Evolutionary conservation across 2,888 invertebrate species (phyloP), one percentile per base, ranked within the genome.

Genomic region (Encarsia formosa): DNA sequence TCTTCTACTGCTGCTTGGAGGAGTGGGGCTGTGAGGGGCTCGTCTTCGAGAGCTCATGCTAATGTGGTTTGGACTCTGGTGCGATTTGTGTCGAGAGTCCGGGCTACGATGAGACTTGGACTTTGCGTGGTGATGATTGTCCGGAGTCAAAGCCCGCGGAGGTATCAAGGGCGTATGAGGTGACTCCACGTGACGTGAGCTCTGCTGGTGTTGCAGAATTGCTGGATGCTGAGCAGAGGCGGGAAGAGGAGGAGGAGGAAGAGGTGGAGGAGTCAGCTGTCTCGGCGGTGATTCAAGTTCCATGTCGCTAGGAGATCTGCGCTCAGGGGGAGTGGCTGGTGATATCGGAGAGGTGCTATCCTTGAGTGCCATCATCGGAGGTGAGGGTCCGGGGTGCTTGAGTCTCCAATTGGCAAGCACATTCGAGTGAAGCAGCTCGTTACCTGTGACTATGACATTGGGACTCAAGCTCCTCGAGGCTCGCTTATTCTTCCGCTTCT

Each of bases 141-240:
- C 67, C 5, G 71, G 71, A 0, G 71, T 71, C 1, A 61, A 48
- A 0, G 67, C 69, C 52, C 75, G 66, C 52, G 82, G 82, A 1
- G 84, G 83, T 43, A 77, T 75, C 1, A 80, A 77, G 1, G 87
- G 87, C 3, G 87, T 87, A 69, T 87, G 87, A 0, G 87, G 87
- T 1, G 87, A 87, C 43, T 78, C 79, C 4, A 75, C 69, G 40
- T 68, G 67, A 41, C 68, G 59, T 8, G 26, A 32, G 26, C 19
- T 5, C 15, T 38, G 26, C 32, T 49, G 54, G 15, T 23, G 42
- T 3, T 48, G 54, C 24, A 37, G 19, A n/a, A n/a, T n/a, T 5
- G 26, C 8, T 29, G 32, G 19, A 13, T 37, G 46, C 22, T 34
- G 16, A 29, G 43, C 11, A 18, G 44, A 20, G 13, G 16, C 54